Conservation (phyloP, 2,888 invertebrate species). For the Standfussiana lucernea region DNA sequence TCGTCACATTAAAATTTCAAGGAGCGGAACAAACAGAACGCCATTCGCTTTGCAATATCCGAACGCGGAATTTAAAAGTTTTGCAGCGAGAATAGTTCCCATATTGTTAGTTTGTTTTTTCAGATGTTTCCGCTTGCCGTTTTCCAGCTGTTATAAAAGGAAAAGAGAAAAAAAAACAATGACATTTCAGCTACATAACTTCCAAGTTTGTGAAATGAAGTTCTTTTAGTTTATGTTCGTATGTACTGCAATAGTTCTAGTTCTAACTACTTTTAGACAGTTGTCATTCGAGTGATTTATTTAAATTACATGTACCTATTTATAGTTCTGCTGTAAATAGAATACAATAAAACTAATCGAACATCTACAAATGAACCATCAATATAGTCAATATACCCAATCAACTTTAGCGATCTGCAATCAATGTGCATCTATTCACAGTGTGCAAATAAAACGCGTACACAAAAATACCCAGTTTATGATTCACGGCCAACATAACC, state of each 20-base stretch:
- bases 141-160: slow-evolving; percentile 58
- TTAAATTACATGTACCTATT: slow-evolving; percentile 9
- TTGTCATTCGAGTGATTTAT: not conserved
- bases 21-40: slow-evolving; percentile 73
- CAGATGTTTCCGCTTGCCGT: slow-evolving; percentile 54
- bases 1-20: slow-evolving; percentile 80
- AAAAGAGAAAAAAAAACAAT: slow-evolving; percentile 25
- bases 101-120: slow-evolving; percentile 66
- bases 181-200: slow-evolving; percentile 39
- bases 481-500: slow-evolving; percentile 73
- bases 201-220: slow-evolving; percentile 38
- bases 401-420: slow-evolving; percentile 68
- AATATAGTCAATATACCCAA: slow-evolving; percentile 56
- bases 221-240: slow-evolving; percentile 7
- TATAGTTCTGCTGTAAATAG: slow-evolving; percentile 2
- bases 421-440: slow-evolving; percentile 73
- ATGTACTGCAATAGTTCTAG: not conserved
- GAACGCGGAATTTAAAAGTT: slow-evolving; percentile 76
- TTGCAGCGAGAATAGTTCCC: slow-evolving; percentile 66
- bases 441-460: slow-evolving; percentile 59
- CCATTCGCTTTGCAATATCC: slow-evolving; percentile 73
- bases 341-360: slow-evolving; percentile 41
- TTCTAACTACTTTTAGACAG: not conserved
- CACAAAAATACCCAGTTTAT: slow-evolving; percentile 71
- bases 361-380: slow-evolving; percentile 46